phyloP scores from a whole-genome alignment of 2,113 vertebrate genomes.

The Microtus oregoni region DNA sequence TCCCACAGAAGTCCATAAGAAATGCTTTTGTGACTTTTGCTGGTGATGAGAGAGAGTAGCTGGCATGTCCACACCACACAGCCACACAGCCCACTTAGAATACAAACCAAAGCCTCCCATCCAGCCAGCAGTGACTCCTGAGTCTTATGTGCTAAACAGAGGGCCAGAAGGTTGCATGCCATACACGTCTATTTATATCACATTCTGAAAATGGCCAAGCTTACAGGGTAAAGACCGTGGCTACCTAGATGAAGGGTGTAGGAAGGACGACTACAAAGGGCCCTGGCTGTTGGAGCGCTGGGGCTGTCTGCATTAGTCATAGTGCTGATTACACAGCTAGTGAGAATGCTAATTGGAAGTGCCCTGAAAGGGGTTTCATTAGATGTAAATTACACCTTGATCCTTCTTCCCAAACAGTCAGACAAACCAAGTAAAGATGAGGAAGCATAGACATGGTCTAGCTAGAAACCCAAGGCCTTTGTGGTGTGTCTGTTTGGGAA shows the following conservation, averaged over 20 bases:
- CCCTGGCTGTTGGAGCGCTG: neutral
- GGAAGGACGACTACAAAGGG: neutral
- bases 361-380: neutral
- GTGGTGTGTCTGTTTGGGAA: neutral
- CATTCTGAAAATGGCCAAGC: conserved; percentile 1
- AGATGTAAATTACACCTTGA: neutral
- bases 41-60: neutral
- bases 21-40: neutral
- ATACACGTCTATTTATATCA: neutral
- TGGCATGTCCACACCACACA: neutral
- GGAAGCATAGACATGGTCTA: neutral
- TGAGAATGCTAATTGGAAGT: neutral
- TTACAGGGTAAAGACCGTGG: neutral
- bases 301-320: neutral
- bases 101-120: neutral
- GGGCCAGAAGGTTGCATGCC: neutral
- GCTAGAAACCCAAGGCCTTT: neutral
- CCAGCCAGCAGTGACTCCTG: neutral
- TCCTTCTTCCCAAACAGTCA: neutral
- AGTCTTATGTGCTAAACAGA: neutral
- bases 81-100: neutral
- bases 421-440: neutral
- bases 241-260: neutral
- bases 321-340: neutral
- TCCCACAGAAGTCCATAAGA: neutral